A percentile compares a stretch with the other conserved stretches of the same genome.
These are phyloP conservation scores for Chiloscyllium punctatum DNA, from an alignment of 2,797 vertebrate genomes.

Conservation along the genomic window DNA sequence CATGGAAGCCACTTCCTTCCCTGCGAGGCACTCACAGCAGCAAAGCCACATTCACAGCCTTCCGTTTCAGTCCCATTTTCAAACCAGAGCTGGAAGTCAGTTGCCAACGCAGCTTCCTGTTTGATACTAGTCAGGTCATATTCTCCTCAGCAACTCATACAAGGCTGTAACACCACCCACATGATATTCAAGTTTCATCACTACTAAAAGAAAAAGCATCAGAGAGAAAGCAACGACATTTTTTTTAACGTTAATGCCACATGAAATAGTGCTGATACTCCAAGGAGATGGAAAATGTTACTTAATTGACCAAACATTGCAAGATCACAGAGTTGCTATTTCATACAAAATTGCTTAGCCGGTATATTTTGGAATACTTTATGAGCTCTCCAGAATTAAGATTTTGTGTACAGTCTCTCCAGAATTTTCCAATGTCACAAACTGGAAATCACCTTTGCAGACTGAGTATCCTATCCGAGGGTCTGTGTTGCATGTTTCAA, in stretches of 20 bases:
- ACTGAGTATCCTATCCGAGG: neutral
- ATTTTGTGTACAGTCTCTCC: neutral
- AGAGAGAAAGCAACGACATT: neutral
- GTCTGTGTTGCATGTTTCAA: neutral
- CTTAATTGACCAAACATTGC: neutral
- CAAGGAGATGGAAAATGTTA: neutral
- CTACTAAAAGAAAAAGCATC: conserved; percentile 37
- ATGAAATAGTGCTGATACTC: neutral
- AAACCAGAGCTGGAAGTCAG: neutral
- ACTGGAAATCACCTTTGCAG: neutral
- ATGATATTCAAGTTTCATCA: neutral
- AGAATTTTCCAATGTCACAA: neutral
- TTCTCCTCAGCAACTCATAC: conserved; percentile 42
- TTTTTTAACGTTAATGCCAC: neutral
- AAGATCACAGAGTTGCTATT: neutral
- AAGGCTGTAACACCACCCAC: conserved; percentile 38
- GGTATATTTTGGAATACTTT: neutral
- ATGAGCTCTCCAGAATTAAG: neutral
- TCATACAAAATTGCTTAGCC: neutral
- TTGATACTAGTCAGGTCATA: conserved; percentile 33
- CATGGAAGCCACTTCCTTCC: conserved; percentile 47
- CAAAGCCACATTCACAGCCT: conserved; percentile 42
- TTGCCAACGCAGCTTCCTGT: neutral
- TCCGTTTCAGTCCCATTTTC: conserved; percentile 40
- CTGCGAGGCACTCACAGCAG: conserved; percentile 37